Base-by-base conservation (phyloP, 2,113 vertebrate genomes). In the Sturnira hondurensis region DNA sequence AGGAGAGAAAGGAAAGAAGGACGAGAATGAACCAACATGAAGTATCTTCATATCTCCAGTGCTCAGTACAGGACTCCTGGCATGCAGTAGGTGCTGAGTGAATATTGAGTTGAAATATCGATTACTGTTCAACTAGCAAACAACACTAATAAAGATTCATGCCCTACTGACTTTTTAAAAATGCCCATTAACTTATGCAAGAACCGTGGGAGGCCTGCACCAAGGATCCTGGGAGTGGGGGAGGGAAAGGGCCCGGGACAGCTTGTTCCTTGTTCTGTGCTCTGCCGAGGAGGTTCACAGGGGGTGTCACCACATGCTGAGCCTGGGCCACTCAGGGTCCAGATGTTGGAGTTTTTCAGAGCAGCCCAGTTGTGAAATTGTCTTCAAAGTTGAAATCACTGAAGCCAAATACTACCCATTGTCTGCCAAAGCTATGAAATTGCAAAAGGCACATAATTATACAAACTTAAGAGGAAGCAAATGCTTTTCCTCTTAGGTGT, bases 381-480 rank as follows among this genome's bases (percentile, higher is more conserved):
- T 76, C 41, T 74, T 95, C 41, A 50, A 97, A 97, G 86, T 19
- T 80, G 77, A 63, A 38, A 97, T 90, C 38, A 31, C 16, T 50
- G 56, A 84, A 94, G 95, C 67, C 41, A 86, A 61, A 70, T 50
- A 73, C 54, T 95, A 58, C 92, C 89, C 15, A 2, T 1, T 0
- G 41, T 2, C 83, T 97, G 73, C 83, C 94, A 96, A 96, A 96
- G 91, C 5, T 45, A 63, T 43, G 92, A 63, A 65, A 82, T 94
- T 96, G 95, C 95, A 97, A 96, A 96, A 97, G 9, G 71, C 61
- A 58, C 24, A 41, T 13, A 91, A 71, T 77, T 94, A 70, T 24
- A 54, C 87, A 89, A 78, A 93, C 41, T 54, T 28, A n/a, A 33
- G 76, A 76, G 28, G 20, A 93, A 78, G 9, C 71, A 61, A 78